These are phyloP conservation scores for Drosophila setosimentum DNA, from an alignment of 2,888 invertebrate species.

Conservation along the genomic window DNA sequence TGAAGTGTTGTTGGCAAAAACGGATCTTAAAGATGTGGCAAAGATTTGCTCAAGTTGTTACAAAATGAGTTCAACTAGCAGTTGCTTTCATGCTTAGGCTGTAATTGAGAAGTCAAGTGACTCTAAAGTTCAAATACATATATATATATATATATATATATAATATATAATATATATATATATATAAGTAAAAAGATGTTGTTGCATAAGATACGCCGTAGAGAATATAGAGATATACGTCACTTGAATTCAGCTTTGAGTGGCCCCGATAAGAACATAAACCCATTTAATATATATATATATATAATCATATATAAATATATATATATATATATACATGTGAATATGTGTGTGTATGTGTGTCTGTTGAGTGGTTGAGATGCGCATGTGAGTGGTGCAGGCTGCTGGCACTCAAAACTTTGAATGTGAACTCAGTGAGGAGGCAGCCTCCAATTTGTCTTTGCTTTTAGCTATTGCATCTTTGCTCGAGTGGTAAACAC, in stretches of 20 bases:
- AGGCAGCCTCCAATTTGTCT: slow-evolving; percentile 63
- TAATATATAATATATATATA: slow-evolving; percentile 1
- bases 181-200: slow-evolving; percentile 50
- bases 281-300: slow-evolving; percentile 30
- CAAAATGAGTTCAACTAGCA: slow-evolving; percentile 10
- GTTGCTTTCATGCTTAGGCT: slow-evolving; percentile 23
- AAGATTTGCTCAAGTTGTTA: slow-evolving; percentile 1
- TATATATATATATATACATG: slow-evolving; percentile 19
- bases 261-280: slow-evolving; percentile 55
- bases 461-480: slow-evolving; percentile 61
- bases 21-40: background rate
- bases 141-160: slow-evolving; percentile 19
- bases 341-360: slow-evolving; percentile 21
- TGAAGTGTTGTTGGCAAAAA: background rate
- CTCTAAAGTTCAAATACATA: background rate
- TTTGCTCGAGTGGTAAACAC: slow-evolving; percentile 65
- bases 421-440: slow-evolving; percentile 54
- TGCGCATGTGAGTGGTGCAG: slow-evolving; percentile 32
- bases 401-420: slow-evolving; percentile 56
- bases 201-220: slow-evolving; percentile 39
- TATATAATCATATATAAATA: slow-evolving; percentile 40
- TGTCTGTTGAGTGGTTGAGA: slow-evolving; percentile 10
- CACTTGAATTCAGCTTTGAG: slow-evolving; percentile 44
- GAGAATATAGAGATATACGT: slow-evolving; percentile 49
- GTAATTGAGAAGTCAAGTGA: slow-evolving; percentile 48